These are phyloP conservation scores for Ochotona curzoniae DNA, from an alignment of 2,113 vertebrate genomes.

Conservation along the genomic window DNA sequence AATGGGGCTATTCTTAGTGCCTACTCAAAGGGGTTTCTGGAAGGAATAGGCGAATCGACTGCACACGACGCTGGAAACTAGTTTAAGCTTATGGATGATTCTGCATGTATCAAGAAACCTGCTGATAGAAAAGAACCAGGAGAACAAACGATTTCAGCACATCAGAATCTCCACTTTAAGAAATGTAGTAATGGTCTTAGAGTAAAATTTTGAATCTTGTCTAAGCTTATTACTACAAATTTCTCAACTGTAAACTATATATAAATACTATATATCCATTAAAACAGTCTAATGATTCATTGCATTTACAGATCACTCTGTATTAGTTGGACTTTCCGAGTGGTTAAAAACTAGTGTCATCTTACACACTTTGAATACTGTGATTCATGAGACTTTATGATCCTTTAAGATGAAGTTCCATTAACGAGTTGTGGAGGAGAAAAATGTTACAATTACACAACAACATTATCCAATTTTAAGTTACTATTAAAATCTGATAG, in stretches of 20 bases:
- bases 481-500: conserved; percentile 41
- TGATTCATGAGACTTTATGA: neutral
- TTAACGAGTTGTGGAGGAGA: conserved; percentile 5
- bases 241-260: neutral
- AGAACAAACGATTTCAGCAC: conserved; percentile 20
- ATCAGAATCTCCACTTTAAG: conserved; percentile 25
- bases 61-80: conserved; percentile 42
- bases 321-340: neutral
- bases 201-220: neutral
- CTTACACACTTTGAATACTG: neutral
- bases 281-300: conserved; percentile 21
- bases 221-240: neutral
- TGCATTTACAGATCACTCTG: neutral
- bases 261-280: neutral
- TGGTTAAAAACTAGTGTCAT: conserved; percentile 25
- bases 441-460: neutral
- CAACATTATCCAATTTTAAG: neutral
- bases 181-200: conserved; percentile 4
- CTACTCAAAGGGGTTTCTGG: neutral
- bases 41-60: conserved; percentile 3
- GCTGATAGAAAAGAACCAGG: neutral
- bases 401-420: conserved; percentile 43
- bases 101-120: neutral
- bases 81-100: neutral
- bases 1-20: conserved; percentile 60